Conservation (phyloP, 2,797 vertebrate genomes). For the Acipenser ruthenus region DNA sequence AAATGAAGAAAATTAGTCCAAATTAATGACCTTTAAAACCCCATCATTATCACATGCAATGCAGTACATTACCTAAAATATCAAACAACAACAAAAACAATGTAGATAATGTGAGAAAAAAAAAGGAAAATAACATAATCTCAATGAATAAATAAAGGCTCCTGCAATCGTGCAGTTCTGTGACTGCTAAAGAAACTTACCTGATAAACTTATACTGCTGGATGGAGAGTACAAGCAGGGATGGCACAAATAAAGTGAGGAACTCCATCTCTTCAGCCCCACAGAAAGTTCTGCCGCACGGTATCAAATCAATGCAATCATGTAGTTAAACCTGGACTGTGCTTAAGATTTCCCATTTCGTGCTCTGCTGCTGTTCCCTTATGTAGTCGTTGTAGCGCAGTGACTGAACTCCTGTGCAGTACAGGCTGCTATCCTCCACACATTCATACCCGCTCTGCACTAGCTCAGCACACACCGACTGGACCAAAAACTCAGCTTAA, state of each 20-base stretch:
- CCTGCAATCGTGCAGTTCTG: too few relatives aligned
- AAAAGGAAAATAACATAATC: too few relatives aligned
- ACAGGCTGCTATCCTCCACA: constrained; percentile 20
- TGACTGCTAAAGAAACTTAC: constrained; percentile 53
- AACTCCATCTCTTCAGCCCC: constrained; percentile 62
- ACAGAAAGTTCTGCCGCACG: constrained; percentile 35
- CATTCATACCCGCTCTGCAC: background rate
- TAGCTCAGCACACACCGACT: constrained; percentile 11
- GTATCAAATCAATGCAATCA: constrained; percentile 2
- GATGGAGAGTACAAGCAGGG: constrained; percentile 64
- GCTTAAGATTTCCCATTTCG: constrained; percentile 42
- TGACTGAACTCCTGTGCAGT: constrained; percentile 1
- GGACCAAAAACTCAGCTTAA: constrained; percentile 8
- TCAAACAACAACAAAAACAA: constrained; percentile 32
- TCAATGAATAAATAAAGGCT: too few relatives aligned
- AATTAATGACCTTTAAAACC: too few relatives aligned
- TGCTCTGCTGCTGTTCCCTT: constrained; percentile 5
- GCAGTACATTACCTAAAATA: constrained; percentile 24
- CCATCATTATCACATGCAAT: too few relatives aligned
- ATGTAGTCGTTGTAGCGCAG: background rate
- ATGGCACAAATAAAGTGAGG: constrained; percentile 56
- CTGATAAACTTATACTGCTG: constrained; percentile 67
- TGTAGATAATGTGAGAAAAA: constrained; percentile 10
- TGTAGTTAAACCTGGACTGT: constrained; percentile 19
- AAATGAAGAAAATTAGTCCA: too few relatives aligned